These are phyloP conservation scores for Ophion obscuratus DNA, from an alignment of 2,888 invertebrate genomes.

Conservation along the genomic window DNA sequence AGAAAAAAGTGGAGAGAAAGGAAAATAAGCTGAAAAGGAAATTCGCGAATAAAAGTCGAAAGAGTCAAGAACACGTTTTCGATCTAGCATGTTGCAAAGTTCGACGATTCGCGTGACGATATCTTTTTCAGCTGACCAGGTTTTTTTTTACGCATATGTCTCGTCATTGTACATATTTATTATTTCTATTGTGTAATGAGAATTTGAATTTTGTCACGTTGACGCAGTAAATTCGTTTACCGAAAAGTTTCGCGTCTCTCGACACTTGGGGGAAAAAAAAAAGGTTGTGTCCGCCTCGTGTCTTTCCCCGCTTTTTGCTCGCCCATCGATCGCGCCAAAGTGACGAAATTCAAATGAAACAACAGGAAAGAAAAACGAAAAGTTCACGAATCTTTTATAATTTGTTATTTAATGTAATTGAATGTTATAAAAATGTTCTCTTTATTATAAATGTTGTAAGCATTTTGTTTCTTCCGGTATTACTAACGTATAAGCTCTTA, in stretches of 20 bases:
- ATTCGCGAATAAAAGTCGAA: constrained; percentile 14
- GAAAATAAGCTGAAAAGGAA: constrained; percentile 37
- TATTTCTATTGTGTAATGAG: constrained; percentile 78
- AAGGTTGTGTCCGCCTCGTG: not conserved
- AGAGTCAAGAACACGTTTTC: not conserved
- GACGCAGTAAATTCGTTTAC: constrained; percentile 55
- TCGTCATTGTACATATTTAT: constrained; percentile 81
- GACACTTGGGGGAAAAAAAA: not conserved
- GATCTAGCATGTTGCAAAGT: constrained; percentile 64
- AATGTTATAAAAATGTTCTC: constrained; percentile 82
- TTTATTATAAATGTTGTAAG: constrained; percentile 81
- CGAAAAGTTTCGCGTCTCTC: constrained; percentile 32
- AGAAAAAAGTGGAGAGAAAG: constrained; percentile 27
- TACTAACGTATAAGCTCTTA: constrained; percentile 81
- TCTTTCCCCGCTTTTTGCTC: not conserved
- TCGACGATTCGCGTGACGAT: constrained; percentile 78
- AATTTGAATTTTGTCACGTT: constrained; percentile 72
- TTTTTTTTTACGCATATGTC: constrained; percentile 65
- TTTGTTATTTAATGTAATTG: constrained; percentile 83
- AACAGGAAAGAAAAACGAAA: constrained; percentile 13
- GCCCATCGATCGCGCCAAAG: constrained; percentile 60
- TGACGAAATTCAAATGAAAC: constrained; percentile 71
- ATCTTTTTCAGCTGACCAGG: constrained; percentile 59
- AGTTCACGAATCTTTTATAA: constrained; percentile 81
- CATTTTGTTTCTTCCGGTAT: constrained; percentile 82